Evolutionary conservation across 2,888 invertebrate genomes (phyloP).

Genomic region (Conomelus anceps): DNA sequence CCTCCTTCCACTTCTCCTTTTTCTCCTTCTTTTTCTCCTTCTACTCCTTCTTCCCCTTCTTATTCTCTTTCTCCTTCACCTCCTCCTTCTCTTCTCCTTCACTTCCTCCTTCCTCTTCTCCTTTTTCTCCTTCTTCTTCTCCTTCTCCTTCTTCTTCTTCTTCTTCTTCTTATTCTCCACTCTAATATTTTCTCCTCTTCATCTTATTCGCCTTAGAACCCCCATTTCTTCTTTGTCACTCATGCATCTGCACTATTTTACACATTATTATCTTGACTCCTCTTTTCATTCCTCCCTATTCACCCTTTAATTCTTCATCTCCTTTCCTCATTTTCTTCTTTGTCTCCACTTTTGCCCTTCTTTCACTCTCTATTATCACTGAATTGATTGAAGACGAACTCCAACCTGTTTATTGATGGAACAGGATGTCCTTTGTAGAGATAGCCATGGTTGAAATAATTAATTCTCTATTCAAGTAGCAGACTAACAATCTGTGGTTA

Average conservation of each 20-base stretch:
- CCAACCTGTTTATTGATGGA: not conserved
- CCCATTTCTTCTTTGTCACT: no score
- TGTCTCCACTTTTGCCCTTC: not conserved
- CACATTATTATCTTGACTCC: no score
- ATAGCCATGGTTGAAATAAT: not conserved
- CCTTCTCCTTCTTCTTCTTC: not conserved
- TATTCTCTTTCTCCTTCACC: no score
- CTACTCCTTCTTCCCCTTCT: not conserved
- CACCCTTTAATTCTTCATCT: not conserved
- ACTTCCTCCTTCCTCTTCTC: not conserved
- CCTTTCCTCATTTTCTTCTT: not conserved
- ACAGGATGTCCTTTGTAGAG: not conserved
- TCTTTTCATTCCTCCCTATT: no score
- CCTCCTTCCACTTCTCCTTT: not conserved
- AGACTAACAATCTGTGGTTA: not conserved
- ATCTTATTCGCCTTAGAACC: no score
- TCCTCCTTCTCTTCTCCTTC: no score
- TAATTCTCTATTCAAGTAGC: not conserved
- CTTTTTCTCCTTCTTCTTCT: not conserved
- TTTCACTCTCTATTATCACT: not conserved
- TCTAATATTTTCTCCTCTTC: no score
- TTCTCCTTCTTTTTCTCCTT: not conserved
- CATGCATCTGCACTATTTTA: no score
- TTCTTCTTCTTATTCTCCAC: no score
- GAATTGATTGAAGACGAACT: not conserved